Conservation (phyloP, 2,797 vertebrate genomes). For the Helostoma temminkii region DNA sequence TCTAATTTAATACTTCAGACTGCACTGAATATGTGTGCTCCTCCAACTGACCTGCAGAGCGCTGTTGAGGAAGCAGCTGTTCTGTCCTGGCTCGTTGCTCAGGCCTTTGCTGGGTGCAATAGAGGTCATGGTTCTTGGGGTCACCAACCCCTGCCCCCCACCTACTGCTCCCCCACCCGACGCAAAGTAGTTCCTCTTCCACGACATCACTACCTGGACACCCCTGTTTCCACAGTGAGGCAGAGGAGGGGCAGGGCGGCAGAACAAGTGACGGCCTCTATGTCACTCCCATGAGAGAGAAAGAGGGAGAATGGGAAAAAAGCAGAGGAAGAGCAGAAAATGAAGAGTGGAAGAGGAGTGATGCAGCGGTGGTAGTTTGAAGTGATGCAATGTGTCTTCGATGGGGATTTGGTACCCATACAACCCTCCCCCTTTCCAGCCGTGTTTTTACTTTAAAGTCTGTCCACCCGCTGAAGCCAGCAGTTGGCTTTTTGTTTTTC, state of each 20-base stretch:
- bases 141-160: slow-evolving; percentile 90
- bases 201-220: slow-evolving; percentile 89
- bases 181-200: slow-evolving; percentile 98
- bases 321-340: slow-evolving; percentile 14
- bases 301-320: slow-evolving; percentile 63
- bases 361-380: slow-evolving; percentile 35
- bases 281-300: slow-evolving; percentile 82
- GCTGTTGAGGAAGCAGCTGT: slow-evolving; percentile 98
- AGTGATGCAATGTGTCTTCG: slow-evolving; percentile 50
- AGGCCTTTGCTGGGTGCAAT: slow-evolving; percentile 98
- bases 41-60: slow-evolving; percentile 89
- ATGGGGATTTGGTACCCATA: slow-evolving; percentile 74
- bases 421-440: slow-evolving; percentile 62
- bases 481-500: slow-evolving; percentile 46
- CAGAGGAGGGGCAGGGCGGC: slow-evolving; percentile 60
- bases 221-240: slow-evolving; percentile 59
- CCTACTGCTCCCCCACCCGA: slow-evolving; percentile 87
- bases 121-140: slow-evolving; percentile 92
- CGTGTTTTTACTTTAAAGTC: slow-evolving; percentile 60
- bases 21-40: slow-evolving; percentile 18
- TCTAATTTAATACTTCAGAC: not conserved
- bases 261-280: slow-evolving; percentile 65
- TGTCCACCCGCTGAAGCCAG: slow-evolving; percentile 53
- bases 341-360: slow-evolving; percentile 35
- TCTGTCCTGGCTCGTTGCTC: slow-evolving; percentile 97